A percentile compares a stretch with the other conserved stretches of the same genome.
Evolutionary conservation across 2,888 invertebrate species (phyloP).

Genomic region (Cheilosia grossa): DNA sequence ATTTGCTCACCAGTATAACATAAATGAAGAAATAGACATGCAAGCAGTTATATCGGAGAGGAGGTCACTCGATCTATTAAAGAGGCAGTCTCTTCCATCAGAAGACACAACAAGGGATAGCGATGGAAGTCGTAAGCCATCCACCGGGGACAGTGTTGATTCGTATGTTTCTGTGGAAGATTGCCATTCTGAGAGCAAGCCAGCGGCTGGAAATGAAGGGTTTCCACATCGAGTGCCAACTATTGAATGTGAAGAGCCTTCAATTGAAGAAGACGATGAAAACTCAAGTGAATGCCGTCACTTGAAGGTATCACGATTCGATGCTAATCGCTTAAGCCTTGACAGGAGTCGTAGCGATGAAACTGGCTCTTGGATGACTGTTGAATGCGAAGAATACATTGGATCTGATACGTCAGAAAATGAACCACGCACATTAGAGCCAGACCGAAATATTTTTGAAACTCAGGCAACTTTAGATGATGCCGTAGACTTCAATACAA

Average conservation of each 20-base stretch:
- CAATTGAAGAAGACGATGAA: constrained; percentile 81
- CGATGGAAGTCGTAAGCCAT: constrained; percentile 82
- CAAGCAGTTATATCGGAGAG: constrained; percentile 86
- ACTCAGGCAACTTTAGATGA: constrained; percentile 86
- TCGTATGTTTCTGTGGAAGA: constrained; percentile 85
- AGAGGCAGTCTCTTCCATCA: constrained; percentile 84
- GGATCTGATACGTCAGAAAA: constrained; percentile 86
- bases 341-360: constrained; percentile 87
- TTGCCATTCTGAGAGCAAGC: constrained; percentile 85
- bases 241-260: constrained; percentile 83
- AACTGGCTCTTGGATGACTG: constrained; percentile 88
- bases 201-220: constrained; percentile 80
- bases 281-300: constrained; percentile 80
- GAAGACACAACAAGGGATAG: constrained; percentile 82
- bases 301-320: constrained; percentile 80
- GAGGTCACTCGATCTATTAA: constrained; percentile 86
- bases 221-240: constrained; percentile 82
- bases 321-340: constrained; percentile 81
- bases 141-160: constrained; percentile 84
- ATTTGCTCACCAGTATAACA: constrained; percentile 81
- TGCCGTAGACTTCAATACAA: constrained; percentile 84
- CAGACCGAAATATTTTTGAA: constrained; percentile 83
- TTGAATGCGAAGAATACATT: constrained; percentile 88
- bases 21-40: constrained; percentile 84
- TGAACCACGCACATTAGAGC: constrained; percentile 81